Percentiles rank a stretch among this genome's conserved stretches.
These are phyloP conservation scores for Artemia sinica DNA, from an alignment of 2,888 invertebrate species.

Conservation along the genomic window DNA sequence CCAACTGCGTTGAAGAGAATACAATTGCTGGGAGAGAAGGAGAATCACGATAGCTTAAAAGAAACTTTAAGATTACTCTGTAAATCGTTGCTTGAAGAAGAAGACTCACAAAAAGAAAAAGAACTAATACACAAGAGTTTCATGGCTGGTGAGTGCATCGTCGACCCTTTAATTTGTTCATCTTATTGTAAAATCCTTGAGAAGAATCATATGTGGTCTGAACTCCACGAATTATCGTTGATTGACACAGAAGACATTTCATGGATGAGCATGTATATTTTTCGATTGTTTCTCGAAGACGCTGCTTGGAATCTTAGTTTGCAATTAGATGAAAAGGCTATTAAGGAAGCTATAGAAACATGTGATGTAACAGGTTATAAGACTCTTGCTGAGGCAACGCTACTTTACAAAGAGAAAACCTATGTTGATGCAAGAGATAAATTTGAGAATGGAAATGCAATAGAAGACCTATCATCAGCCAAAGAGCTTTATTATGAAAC, in stretches of 20 bases:
- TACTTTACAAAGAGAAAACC: no score
- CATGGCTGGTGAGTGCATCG: neutral
- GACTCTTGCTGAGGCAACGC: no score
- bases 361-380: neutral
- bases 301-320: neutral
- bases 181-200: neutral
- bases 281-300: neutral
- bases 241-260: neutral
- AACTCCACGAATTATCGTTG: neutral
- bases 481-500: constrained; percentile 1
- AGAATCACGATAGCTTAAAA: neutral
- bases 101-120: neutral
- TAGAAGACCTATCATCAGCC: neutral
- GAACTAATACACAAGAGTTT: neutral
- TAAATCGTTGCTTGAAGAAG: neutral
- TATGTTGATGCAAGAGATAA: neutral
- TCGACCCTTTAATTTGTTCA: neutral
- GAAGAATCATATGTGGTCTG: neutral
- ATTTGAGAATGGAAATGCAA: neutral
- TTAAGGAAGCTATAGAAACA: neutral
- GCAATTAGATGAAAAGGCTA: neutral
- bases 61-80: neutral
- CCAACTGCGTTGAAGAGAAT: neutral
- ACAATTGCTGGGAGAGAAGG: neutral
- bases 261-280: constrained; percentile 1